Evolutionary conservation across 2,113 vertebrate genomes (phyloP).

Genomic region (Osmerus eperlanus): DNA sequence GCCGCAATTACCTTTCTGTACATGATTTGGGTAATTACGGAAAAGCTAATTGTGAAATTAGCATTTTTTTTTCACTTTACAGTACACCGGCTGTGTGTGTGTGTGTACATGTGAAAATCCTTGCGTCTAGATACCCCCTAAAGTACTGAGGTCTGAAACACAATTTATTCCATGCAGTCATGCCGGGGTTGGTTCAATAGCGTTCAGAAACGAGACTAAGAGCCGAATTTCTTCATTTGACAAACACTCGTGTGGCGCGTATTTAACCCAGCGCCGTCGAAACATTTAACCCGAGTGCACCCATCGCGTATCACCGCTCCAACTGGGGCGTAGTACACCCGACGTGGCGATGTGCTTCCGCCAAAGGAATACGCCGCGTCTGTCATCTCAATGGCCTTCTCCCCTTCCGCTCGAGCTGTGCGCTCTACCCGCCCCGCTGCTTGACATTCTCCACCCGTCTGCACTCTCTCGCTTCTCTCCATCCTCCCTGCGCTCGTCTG

Average conservation of each 20-base stretch:
- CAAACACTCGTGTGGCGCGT: too few relatives aligned
- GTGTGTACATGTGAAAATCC: conserved; percentile 14
- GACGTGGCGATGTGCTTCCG: not conserved
- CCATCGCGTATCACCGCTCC: conserved; percentile 18
- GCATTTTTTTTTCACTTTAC: conserved; percentile 37
- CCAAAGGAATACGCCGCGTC: conserved; percentile 33
- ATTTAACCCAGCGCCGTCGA: too few relatives aligned
- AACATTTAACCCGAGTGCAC: not conserved
- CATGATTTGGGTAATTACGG: conserved; percentile 61
- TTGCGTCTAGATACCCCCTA: not conserved
- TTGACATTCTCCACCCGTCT: conserved; percentile 55
- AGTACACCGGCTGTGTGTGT: conserved; percentile 30
- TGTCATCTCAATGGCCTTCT: conserved; percentile 50
- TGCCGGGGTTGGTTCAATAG: not conserved
- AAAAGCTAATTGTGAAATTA: conserved; percentile 65
- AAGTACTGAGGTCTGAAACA: too few relatives aligned
- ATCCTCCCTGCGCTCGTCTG: conserved; percentile 16
- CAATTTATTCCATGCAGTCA: not conserved
- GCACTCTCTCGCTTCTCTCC: conserved; percentile 6
- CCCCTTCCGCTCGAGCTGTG: conserved; percentile 34
- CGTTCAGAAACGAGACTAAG: too few relatives aligned
- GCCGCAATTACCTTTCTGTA: conserved; percentile 65
- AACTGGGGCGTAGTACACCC: conserved; percentile 26
- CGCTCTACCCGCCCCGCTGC: conserved; percentile 49
- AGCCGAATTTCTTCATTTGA: too few relatives aligned